phyloP scores from a whole-genome alignment of 2,797 vertebrate species.

The Uromys caudimaculatus region DNA sequence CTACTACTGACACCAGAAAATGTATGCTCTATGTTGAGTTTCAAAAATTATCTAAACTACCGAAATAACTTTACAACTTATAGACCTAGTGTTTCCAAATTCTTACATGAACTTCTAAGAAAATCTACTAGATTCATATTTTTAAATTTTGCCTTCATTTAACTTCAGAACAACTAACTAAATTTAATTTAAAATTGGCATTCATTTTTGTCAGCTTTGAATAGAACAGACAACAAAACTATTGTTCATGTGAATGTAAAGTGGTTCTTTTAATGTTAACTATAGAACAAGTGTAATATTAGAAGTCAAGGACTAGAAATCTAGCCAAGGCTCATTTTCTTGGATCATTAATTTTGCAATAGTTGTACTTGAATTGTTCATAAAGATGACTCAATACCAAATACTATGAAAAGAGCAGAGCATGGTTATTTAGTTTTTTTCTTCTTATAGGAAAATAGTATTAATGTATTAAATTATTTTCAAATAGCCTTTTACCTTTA shows the following conservation, averaged over 20 bases:
- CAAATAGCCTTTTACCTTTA: not conserved
- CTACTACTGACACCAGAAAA: not conserved
- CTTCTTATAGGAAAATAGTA: conserved; percentile 28
- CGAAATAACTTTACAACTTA: not conserved
- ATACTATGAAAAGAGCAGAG: conserved; percentile 71
- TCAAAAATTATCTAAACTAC: not conserved
- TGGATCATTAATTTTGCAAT: conserved; percentile 85
- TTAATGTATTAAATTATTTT: not conserved
- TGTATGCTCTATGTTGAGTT: not conserved
- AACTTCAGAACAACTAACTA: not conserved
- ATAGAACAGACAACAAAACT: conserved; percentile 57
- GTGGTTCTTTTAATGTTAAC: conserved; percentile 70
- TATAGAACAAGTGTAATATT: conserved; percentile 60
- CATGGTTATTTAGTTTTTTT: conserved; percentile 62
- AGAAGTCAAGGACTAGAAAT: conserved; percentile 74
- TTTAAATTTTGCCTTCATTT: conserved; percentile 10
- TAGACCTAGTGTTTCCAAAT: not conserved
- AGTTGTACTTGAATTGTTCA: conserved; percentile 73
- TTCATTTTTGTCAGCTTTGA: conserved; percentile 54
- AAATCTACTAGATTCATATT: not conserved
- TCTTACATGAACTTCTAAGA: not conserved
- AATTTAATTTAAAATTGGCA: not conserved
- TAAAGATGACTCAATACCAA: conserved; percentile 69
- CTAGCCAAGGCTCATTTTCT: conserved; percentile 81
- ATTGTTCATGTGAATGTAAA: conserved; percentile 75